A percentile compares a stretch with the other conserved stretches of the same genome.
phyloP scores from a whole-genome alignment of 1,140 invertebrate species.

The Zeugodacus cucurbitae region DNA sequence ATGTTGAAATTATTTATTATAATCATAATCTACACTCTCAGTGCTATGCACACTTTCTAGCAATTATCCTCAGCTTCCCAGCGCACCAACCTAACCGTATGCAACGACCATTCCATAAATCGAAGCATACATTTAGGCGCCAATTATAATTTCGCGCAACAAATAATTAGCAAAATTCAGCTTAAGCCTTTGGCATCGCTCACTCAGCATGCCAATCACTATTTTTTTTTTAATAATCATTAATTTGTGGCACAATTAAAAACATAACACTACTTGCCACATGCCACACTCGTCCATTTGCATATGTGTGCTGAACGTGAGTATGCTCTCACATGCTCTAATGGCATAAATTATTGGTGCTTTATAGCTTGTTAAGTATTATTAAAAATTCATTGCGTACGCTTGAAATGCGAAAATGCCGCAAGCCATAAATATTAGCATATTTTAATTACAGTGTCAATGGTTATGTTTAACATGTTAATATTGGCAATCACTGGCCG shows the following conservation, averaged over 20 bases:
- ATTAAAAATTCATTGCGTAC: not conserved
- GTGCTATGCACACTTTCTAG: too few relatives aligned
- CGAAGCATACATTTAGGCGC: not conserved
- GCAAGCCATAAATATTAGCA: conserved; percentile 27
- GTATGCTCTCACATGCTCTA: not conserved
- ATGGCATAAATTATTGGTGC: not conserved
- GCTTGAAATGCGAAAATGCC: not conserved
- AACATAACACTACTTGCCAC: not conserved
- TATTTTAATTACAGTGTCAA: conserved; percentile 31
- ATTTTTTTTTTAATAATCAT: not conserved
- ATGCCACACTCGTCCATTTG: not conserved
- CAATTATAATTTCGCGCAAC: not conserved
- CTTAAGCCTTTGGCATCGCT: not conserved
- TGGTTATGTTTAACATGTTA: not conserved
- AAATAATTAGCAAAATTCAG: not conserved
- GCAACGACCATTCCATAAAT: too few relatives aligned
- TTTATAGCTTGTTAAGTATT: not conserved
- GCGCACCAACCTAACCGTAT: too few relatives aligned
- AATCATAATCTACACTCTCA: too few relatives aligned
- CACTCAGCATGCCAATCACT: not conserved
- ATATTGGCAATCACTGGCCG: not conserved
- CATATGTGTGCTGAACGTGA: not conserved
- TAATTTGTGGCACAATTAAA: conserved; percentile 11
- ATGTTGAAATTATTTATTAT: too few relatives aligned
- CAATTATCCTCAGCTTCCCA: too few relatives aligned